Conservation (phyloP, 2,113 vertebrate genomes). For the Tylochromis polylepis region DNA sequence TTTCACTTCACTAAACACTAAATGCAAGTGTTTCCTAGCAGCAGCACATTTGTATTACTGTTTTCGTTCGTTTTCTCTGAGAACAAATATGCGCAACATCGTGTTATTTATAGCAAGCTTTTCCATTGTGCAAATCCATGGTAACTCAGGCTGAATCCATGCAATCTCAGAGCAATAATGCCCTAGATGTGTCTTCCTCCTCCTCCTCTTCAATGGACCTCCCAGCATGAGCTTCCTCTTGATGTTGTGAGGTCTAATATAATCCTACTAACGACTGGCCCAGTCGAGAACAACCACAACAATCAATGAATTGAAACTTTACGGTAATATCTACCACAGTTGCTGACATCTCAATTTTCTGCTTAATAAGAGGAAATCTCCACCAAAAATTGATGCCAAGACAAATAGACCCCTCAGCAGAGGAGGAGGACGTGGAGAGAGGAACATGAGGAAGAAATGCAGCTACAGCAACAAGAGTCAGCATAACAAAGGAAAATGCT, state of each 20-base stretch:
- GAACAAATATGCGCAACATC: not conserved
- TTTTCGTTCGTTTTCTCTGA: not conserved
- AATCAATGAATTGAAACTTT: conserved; percentile 25
- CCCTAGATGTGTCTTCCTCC: not conserved
- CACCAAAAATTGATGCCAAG: conserved; percentile 26
- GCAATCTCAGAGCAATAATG: not conserved
- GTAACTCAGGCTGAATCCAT: not conserved
- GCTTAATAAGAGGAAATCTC: conserved; percentile 36
- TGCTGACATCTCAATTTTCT: conserved; percentile 7
- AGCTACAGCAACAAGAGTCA: conserved; percentile 35
- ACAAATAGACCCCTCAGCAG: conserved; percentile 29
- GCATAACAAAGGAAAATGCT: conserved; percentile 49
- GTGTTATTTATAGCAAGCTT: conserved; percentile 6
- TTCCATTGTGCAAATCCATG: conserved; percentile 5
- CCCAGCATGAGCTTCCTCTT: not conserved
- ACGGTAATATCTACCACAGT: not conserved
- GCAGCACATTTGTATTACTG: conserved; percentile 10
- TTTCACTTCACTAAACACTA: conserved; percentile 2
- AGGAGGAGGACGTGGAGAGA: not conserved
- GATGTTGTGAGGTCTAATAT: not conserved
- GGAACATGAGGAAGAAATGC: conserved; percentile 27
- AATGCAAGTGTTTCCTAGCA: conserved; percentile 39
- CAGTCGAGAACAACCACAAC: conserved; percentile 15
- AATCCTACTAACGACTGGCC: not conserved
- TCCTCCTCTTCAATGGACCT: not conserved